These are phyloP conservation scores for Xenops minutus DNA, from an alignment of 2,797 vertebrate genomes.

Conservation along the genomic window DNA sequence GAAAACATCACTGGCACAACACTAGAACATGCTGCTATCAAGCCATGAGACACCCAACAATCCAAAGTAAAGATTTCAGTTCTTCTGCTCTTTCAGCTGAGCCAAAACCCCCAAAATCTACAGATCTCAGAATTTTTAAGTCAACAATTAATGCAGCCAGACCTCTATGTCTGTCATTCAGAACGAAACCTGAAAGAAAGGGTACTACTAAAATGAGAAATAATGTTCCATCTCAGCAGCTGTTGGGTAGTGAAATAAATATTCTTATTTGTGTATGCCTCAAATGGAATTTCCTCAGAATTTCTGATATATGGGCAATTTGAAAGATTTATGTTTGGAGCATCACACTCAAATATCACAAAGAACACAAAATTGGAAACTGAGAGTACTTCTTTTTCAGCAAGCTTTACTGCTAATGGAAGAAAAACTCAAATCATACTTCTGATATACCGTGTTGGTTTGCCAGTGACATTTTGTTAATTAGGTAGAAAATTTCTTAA, in stretches of 20 bases:
- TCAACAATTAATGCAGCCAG: background rate
- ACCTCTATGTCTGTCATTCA: background rate
- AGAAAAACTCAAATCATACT: conserved; percentile 14
- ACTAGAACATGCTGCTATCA: background rate
- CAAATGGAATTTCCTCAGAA: background rate
- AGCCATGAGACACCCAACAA: rapidly evolving
- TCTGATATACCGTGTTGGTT: background rate
- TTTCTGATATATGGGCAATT: background rate
- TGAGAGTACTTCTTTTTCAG: background rate
- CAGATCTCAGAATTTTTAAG: background rate
- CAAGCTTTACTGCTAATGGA: background rate
- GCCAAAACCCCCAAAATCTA: background rate
- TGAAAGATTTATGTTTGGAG: background rate
- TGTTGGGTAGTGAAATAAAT: background rate
- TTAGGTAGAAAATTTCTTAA: background rate
- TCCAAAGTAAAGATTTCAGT: background rate
- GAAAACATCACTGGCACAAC: background rate
- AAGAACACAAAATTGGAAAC: background rate
- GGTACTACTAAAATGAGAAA: conserved; percentile 13
- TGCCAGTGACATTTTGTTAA: background rate
- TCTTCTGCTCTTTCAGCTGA: background rate
- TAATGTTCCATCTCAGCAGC: background rate
- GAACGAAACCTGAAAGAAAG: background rate
- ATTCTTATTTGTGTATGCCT: background rate
- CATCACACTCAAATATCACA: background rate